Conservation (phyloP, 2,113 vertebrate genomes). For the Ahaetulla prasina region DNA sequence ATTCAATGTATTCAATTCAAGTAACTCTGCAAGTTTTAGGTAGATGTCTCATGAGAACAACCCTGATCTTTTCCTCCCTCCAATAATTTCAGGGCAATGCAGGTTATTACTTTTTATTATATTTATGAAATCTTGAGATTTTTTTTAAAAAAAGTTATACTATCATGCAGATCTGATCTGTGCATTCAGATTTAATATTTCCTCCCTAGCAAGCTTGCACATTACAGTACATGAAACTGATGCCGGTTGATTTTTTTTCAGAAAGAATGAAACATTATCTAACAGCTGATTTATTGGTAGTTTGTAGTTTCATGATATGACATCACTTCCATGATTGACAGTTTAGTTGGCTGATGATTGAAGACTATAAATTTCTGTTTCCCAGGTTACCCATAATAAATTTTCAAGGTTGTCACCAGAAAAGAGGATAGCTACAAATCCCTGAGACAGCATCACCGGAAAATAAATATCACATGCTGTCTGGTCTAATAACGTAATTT, state of each 20-base stretch:
- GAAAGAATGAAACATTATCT: background rate
- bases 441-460: background rate
- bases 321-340: background rate
- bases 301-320: slow-evolving; percentile 5
- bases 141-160: background rate
- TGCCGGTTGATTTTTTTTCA: background rate
- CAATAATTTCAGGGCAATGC: background rate
- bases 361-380: background rate
- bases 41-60: background rate
- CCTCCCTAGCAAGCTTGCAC: background rate
- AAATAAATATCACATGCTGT: background rate
- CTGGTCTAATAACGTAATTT: background rate
- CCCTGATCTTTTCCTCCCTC: background rate
- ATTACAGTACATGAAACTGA: background rate
- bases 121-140: background rate
- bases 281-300: background rate
- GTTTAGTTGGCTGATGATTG: background rate
- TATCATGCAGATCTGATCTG: background rate
- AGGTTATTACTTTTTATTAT: background rate
- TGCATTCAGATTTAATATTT: background rate
- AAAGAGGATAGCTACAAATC: background rate
- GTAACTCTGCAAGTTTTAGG: background rate
- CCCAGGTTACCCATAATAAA: background rate
- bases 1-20: too few relatives aligned
- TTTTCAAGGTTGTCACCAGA: background rate